Conservation (phyloP, 2,888 invertebrate species). For the Rhagonycha fulva region DNA sequence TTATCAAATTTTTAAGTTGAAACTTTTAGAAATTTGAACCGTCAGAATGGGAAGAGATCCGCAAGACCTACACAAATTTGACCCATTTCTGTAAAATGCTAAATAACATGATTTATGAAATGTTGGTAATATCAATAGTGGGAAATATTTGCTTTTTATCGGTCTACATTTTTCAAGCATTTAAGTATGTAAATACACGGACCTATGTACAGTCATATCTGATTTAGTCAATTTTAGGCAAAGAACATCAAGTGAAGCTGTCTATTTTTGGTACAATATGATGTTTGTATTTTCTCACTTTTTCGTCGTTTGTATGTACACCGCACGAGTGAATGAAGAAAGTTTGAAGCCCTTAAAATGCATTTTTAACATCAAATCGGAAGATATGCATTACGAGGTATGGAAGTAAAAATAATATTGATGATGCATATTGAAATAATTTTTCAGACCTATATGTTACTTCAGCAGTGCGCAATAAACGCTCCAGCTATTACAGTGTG, state of each 20-base stretch:
- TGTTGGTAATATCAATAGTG: neutral
- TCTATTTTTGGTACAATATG: neutral
- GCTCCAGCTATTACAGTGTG: constrained; percentile 7
- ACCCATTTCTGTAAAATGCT: neutral
- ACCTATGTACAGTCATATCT: too few relatives aligned
- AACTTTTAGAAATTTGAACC: neutral
- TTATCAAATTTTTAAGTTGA: neutral
- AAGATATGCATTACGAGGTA: neutral
- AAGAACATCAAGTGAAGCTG: neutral
- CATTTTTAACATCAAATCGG: neutral
- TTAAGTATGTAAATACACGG: too few relatives aligned
- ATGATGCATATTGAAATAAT: neutral
- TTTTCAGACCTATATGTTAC: constrained; percentile 19
- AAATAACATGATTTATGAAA: neutral
- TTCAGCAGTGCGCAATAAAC: constrained; percentile 12
- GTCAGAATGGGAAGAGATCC: neutral
- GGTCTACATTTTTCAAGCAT: neutral
- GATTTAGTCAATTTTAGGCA: neutral
- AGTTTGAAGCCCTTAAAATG: neutral
- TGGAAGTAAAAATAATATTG: neutral
- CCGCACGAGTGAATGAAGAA: neutral
- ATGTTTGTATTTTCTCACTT: neutral
- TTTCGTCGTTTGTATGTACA: neutral
- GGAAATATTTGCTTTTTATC: neutral
- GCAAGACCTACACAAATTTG: neutral